Evolutionary conservation across 1,140 invertebrate genomes (phyloP).

Genomic region (Diprion similis): DNA sequence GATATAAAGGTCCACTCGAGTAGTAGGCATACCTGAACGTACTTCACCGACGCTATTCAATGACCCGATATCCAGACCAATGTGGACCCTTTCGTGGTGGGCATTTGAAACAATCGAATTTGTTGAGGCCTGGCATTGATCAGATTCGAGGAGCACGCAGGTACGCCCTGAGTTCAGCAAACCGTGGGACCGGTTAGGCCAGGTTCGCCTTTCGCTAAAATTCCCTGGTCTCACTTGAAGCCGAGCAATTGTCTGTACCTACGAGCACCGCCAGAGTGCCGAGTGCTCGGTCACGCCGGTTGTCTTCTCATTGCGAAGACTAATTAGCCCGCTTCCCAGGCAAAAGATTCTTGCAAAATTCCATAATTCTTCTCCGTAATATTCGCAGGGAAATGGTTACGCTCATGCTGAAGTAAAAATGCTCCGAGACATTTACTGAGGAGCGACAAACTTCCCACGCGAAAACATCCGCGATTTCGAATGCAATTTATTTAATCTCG

Average conservation of each 20-base stretch:
- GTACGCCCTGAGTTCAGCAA: background rate
- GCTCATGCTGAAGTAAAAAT: too few species aligned
- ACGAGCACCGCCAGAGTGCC: background rate
- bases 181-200: background rate
- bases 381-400: too few species aligned
- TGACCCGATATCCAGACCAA: background rate
- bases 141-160: too few species aligned
- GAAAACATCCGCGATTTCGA: too few species aligned
- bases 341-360: background rate
- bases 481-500: too few species aligned
- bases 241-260: background rate
- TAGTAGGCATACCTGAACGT: background rate
- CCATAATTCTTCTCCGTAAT: background rate
- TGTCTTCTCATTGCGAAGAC: background rate
- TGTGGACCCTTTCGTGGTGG: background rate
- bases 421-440: too few species aligned
- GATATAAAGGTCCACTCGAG: background rate
- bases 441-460: too few species aligned
- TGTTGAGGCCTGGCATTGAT: background rate
- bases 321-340: conserved; percentile 1
- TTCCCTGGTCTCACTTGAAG: background rate
- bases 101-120: conserved; percentile 5
- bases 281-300: background rate
- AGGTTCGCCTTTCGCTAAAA: background rate
- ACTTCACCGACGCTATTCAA: background rate